These are phyloP conservation scores for Pempheris klunzingeri DNA, from an alignment of 2,797 vertebrate genomes.

Conservation along the genomic window DNA sequence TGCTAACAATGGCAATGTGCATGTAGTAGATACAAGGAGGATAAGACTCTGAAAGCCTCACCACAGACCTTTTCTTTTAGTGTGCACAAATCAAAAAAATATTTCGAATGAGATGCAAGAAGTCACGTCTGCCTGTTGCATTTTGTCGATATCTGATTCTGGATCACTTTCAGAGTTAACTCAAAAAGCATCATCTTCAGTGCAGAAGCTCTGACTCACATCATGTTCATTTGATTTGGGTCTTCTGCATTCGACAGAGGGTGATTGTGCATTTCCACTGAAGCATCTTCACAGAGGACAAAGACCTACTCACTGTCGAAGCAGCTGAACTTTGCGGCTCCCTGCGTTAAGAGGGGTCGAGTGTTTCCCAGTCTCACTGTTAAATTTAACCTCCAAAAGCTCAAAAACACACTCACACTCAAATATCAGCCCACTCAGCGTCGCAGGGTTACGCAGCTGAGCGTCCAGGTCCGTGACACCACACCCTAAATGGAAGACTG, in stretches of 20 bases:
- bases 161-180: slow-evolving; percentile 19
- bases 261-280: slow-evolving; percentile 59
- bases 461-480: slow-evolving; percentile 40
- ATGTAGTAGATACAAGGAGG: slow-evolving; percentile 1
- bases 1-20: slow-evolving; percentile 2
- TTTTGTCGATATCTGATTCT: slow-evolving; percentile 20
- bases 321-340: slow-evolving; percentile 24
- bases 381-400: slow-evolving; percentile 55
- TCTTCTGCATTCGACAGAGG: slow-evolving; percentile 44
- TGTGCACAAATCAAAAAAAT: slow-evolving; percentile 22
- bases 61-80: not conserved
- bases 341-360: slow-evolving; percentile 21
- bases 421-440: slow-evolving; percentile 62
- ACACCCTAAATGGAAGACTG: slow-evolving; percentile 64
- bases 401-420: slow-evolving; percentile 61
- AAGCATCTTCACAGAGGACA: slow-evolving; percentile 62
- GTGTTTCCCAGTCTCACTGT: slow-evolving; percentile 51
- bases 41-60: slow-evolving; percentile 9
- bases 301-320: slow-evolving; percentile 51
- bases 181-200: slow-evolving; percentile 25
- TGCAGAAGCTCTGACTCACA: slow-evolving; percentile 24
- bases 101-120: slow-evolving; percentile 18
- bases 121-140: slow-evolving; percentile 14
- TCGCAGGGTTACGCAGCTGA: slow-evolving; percentile 14
- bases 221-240: slow-evolving; percentile 35